Percentiles rank a stretch among this genome's conserved stretches.
Evolutionary conservation across 2,797 vertebrate genomes (phyloP).

Genomic region (Gallinago solitaria): DNA sequence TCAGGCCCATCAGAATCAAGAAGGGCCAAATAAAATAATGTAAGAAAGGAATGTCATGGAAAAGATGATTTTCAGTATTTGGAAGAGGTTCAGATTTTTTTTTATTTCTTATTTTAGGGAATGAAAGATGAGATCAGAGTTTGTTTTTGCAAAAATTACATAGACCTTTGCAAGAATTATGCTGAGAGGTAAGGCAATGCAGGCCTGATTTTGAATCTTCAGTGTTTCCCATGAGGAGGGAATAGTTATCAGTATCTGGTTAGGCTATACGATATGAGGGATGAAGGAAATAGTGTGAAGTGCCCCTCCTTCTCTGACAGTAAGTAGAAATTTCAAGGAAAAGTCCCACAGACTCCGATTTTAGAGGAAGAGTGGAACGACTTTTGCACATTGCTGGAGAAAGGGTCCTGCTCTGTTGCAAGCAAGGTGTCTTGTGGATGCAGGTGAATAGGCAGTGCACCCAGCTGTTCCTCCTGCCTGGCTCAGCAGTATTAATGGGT

Average conservation of each 20-base stretch:
- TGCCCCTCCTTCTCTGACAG: neutral
- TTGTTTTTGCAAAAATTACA: neutral
- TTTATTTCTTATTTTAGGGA: neutral
- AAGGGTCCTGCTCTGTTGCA: neutral
- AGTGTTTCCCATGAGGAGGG: neutral
- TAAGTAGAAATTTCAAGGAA: neutral
- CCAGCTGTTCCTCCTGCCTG: neutral
- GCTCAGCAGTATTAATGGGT: neutral
- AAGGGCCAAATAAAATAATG: neutral
- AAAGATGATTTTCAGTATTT: neutral
- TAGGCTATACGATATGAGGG: neutral
- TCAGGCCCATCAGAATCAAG: neutral
- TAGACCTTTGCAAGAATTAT: neutral
- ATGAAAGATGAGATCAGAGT: neutral
- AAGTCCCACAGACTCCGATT: neutral
- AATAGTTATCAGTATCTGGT: neutral
- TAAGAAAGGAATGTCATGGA: neutral
- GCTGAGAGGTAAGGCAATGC: neutral
- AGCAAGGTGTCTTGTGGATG: neutral
- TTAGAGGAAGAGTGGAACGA: neutral
- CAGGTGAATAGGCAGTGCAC: neutral
- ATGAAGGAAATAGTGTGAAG: neutral
- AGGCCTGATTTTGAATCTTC: neutral
- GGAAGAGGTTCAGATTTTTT: neutral
- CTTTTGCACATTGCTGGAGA: neutral